A percentile compares a stretch with the other conserved stretches of the same genome.
Conservation (phyloP, 2,888 invertebrate species). For the Branchellion lobata region DNA sequence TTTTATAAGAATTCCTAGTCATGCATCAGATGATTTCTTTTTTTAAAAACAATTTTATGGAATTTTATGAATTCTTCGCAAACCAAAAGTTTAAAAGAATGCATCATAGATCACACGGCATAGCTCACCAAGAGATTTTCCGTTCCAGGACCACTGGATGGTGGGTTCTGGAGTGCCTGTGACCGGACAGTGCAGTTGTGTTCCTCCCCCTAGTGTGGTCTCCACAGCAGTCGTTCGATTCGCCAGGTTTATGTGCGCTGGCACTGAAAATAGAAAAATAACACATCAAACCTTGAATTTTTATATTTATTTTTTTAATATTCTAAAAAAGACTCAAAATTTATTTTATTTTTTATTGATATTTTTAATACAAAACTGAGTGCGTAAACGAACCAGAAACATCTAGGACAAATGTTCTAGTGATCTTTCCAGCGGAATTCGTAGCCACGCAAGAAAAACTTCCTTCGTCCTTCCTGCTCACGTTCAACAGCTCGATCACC, state of each 20-base stretch:
- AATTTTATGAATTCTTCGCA: too few species aligned
- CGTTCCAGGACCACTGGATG: neutral
- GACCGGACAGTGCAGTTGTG: neutral
- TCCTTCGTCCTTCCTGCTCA: slow-evolving; percentile 56
- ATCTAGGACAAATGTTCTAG: slow-evolving; percentile 55
- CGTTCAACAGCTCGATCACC: slow-evolving; percentile 55
- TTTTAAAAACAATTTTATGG: too few species aligned
- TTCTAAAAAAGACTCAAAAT: too few species aligned
- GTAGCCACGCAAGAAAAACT: slow-evolving; percentile 60
- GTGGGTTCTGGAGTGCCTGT: neutral
- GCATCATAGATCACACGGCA: too few species aligned
- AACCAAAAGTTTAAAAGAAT: too few species aligned
- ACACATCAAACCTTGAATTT: neutral
- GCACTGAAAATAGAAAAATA: neutral
- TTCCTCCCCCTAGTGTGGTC: neutral
- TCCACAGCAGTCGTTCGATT: neutral
- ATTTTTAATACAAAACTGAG: neutral
- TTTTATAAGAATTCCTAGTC: too few species aligned
- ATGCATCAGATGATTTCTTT: too few species aligned
- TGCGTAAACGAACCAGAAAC: slow-evolving; percentile 54
- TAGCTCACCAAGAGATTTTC: neutral
- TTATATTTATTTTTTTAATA: neutral
- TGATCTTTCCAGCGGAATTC: slow-evolving; percentile 59
- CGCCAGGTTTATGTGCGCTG: neutral
- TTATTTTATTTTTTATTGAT: neutral